Evolutionary conservation across 1,140 invertebrate species (phyloP), one percentile per base, ranked within the genome.

Genomic region (Triops longicaudatus): DNA sequence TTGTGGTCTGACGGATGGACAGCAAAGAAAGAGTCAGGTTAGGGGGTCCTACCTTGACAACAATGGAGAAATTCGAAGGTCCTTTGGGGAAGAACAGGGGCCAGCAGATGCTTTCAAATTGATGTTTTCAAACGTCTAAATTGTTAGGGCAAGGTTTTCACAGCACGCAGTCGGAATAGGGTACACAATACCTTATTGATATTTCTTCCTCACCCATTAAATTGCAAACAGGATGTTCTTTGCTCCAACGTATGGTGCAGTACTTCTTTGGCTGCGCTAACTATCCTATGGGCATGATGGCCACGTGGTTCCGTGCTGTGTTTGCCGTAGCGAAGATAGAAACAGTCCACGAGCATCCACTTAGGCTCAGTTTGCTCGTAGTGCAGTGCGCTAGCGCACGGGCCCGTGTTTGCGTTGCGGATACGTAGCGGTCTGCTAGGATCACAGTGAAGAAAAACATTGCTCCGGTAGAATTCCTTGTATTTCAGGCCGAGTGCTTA

Each of bases 371-470:
- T 63, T 63, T 63, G 50, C 22, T 63, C 50, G 9, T 63, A 10
- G 50, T 63, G 22, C 50, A 63, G 3, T 63, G 50, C 50, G 50
- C 50, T 63, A 63, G 50, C 50, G 50, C 50, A 63, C 50, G 50
- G 14, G 22, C 5, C 50, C 22, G 3, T 17, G 22, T 63, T 63
- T 22, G 43, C 11, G 14, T 63, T 63, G 50, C 22, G 50, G n/a
- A 63, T 14, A 1, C 1, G 22, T 4, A 63, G 50, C n/a, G 50
- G 10, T 5, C 14, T 6, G 17, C 50, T 6, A 63, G 50, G 14
- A n/a, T 22, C 50, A 0, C 50, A 12, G 31, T 63, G n/a, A 63
- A 63, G 50, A 63, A 63, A 22, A 63, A 9, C 10, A 6, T 63
- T 9, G 14, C 14, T 63, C 31, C 44, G 44, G 22, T 17, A 9